Evolutionary conservation across 2,888 invertebrate species (phyloP), one percentile per base, ranked within the genome.

Genomic region (Antitype chi): DNA sequence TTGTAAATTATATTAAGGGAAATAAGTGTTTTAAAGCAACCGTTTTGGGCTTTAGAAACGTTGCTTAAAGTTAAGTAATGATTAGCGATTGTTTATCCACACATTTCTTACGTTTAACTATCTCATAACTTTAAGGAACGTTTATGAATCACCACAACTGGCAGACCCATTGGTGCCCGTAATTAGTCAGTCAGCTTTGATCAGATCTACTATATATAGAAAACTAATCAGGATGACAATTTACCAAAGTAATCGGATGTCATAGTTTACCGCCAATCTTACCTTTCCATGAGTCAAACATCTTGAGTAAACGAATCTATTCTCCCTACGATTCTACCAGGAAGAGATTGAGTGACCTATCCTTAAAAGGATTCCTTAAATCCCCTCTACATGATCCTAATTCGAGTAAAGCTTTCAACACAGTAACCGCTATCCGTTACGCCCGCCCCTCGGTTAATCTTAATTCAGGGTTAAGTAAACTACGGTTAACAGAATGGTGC

Each of bases 401-500:
- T 84, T 86, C 76, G n/a, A 49, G 73, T 63, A 79, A 81, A 85
- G 73, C 85, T 75, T 84, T 85, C 85, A 81, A 70, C 85, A 81
- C 62, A 57, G 60, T 13, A 55, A 85, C 85, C 75, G 62, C 85
- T 76, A 79, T 87, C 70, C 43, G 74, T 85, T 76, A 80, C 74
- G 62, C 68, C 60, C 62, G 70, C 68, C 69, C 85, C 75, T 53
- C 69, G 11, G 84, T 84, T 85, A 76, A 82, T 85, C 85, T 85
- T 80, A 76, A 87, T 86, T 76, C 78, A 53, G 74, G 78, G 79
- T 75, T 84, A 78, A 80, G 81, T 87, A 80, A 86, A 87, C 85
- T 79, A 78, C 73, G 78, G 81, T 86, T 87, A 74, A 82, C 71
- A 20, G 63, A 70, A 78, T 74, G 77, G 74, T 87, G 74, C 71